Conservation (phyloP, 2,113 vertebrate genomes). For the Cinclus mexicanus region DNA sequence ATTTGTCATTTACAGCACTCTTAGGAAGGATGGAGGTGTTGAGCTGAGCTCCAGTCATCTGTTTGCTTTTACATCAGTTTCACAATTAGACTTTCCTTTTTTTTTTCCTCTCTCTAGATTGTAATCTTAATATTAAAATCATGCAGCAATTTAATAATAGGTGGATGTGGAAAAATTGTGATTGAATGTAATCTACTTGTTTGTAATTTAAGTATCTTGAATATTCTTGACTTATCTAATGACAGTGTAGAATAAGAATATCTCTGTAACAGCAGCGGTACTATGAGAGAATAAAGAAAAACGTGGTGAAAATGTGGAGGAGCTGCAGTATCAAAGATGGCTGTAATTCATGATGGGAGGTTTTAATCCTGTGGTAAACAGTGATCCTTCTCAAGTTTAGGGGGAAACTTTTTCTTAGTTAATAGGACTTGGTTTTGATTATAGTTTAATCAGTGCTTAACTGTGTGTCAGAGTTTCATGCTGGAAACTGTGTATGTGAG, state of each 20-base stretch:
- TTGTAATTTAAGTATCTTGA: background rate
- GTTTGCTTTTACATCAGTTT: background rate
- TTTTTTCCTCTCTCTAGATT: background rate
- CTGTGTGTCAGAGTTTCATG: background rate
- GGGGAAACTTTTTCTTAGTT: background rate
- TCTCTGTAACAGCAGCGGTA: background rate
- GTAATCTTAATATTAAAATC: background rate
- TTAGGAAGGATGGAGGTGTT: background rate
- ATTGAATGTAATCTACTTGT: background rate
- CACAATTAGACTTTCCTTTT: background rate
- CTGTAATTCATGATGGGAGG: background rate
- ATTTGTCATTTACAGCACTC: background rate
- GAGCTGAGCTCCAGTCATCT: background rate
- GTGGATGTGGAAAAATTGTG: background rate
- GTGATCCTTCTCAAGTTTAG: background rate
- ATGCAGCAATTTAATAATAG: accelerated
- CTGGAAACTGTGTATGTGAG: background rate
- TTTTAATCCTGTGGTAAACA: background rate
- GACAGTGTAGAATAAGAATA: background rate
- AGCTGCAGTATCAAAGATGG: background rate
- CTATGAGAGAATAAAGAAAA: background rate
- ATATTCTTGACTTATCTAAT: background rate
- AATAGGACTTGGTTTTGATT: background rate
- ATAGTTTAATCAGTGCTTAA: background rate
- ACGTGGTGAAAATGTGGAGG: background rate